A percentile compares a stretch with the other conserved stretches of the same genome.
phyloP scores from a whole-genome alignment of 2,888 invertebrate genomes.

The Tanypteryx hageni region DNA sequence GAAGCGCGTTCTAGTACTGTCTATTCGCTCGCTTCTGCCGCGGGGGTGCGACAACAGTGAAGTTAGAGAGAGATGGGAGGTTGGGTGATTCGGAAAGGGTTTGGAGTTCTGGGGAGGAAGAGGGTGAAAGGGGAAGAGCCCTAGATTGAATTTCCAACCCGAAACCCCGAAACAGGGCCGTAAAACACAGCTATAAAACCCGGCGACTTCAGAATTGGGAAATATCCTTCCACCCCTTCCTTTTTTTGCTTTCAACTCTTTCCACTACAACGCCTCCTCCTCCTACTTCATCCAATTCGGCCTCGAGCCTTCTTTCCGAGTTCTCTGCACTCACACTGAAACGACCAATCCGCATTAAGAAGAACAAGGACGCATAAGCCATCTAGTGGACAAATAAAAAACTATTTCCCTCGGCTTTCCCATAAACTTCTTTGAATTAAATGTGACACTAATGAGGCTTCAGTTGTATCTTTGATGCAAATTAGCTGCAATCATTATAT shows the following conservation, averaged over 20 bases:
- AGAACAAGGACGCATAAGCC: background rate
- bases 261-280: background rate
- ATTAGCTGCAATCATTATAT: background rate
- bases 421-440: background rate
- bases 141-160: constrained; percentile 66
- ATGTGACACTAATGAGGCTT: background rate
- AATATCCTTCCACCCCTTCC: constrained; percentile 60
- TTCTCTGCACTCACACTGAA: background rate
- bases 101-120: background rate
- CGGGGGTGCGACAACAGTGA: constrained; percentile 23
- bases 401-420: background rate
- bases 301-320: background rate
- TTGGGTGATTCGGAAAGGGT: constrained; percentile 47
- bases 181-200: constrained; percentile 66
- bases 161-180: constrained; percentile 66
- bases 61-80: constrained; percentile 24
- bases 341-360: background rate
- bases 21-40: background rate
- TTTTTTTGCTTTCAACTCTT: constrained; percentile 23
- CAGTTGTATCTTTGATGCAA: background rate
- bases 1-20: background rate
- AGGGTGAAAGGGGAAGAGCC: constrained; percentile 8
- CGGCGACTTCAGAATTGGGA: constrained; percentile 66
- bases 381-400: background rate
- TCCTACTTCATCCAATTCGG: background rate